Evolutionary conservation across 2,888 invertebrate genomes (phyloP), one percentile per base, ranked within the genome.

Genomic region (Eilema caniola): DNA sequence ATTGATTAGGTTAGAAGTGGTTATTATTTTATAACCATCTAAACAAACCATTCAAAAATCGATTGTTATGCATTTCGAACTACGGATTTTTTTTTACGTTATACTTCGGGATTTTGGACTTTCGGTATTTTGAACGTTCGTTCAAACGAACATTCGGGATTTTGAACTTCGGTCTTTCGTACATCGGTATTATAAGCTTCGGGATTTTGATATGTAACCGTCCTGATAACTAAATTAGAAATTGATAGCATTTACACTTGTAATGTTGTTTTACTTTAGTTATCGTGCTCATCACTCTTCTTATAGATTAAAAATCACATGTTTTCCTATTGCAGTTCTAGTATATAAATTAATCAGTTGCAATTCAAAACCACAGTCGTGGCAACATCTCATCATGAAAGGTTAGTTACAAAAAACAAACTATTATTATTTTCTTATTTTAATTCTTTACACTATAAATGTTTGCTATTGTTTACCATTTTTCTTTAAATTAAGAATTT

Each of bases 201-300:
- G n/a, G n/a, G n/a, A n/a, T n/a, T n/a, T n/a, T n/a, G n/a, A n/a
- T n/a, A n/a, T n/a, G n/a, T n/a, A n/a, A n/a, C n/a, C n/a, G 53
- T 53, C 53, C n/a, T 53, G 53, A 53, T 53, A 53, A 53, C n/a
- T 53, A n/a, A 53, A n/a, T 53, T 53, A 53, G 53, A n/a, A 23
- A 53, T 53, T 53, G 53, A 53, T 53, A 53, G 2, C n/a, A n/a
- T n/a, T 0, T 53, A 53, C 7, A 20, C 20, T 7, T 7, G n/a
- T n/a, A 53, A 53, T 53, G 20, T 20, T 53, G 2, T 53, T 53
- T 53, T n/a, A 53, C n/a, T 1, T n/a, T n/a, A 8, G n/a, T 53
- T 53, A 53, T 53, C 53, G 10, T 53, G 53, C 53, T 53, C 53
- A 53, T 53, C 53, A 53, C 53, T 53, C 53, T n/a, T 53, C 53